These are phyloP conservation scores for Elephantulus edwardii DNA, from an alignment of 2,113 vertebrate species.

Conservation along the genomic window DNA sequence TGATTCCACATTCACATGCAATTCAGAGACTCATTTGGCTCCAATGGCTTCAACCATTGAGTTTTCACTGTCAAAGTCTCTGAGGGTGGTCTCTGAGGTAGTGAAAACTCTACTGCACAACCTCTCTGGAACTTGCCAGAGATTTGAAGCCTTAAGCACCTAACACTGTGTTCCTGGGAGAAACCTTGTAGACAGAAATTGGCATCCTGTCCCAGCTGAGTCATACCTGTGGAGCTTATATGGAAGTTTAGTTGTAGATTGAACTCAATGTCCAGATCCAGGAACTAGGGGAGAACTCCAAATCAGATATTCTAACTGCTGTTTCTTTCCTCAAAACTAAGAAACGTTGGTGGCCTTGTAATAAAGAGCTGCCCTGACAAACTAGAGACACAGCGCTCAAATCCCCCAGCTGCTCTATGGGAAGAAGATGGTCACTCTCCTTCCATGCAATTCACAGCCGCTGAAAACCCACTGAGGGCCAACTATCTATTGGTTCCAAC, in stretches of 20 bases:
- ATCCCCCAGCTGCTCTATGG: too few species aligned
- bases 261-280: background rate
- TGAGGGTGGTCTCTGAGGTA: background rate
- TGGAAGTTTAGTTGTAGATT: background rate
- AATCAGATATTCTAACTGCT: background rate
- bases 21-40: background rate
- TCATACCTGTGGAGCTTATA: background rate
- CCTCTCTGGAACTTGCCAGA: background rate
- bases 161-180: background rate
- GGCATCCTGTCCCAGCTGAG: background rate
- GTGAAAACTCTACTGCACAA: background rate
- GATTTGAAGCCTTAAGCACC: background rate
- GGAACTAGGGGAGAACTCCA: background rate
- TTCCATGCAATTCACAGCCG: too few species aligned
- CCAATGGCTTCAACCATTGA: background rate
- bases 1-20: background rate
- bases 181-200: background rate
- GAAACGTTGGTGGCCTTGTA: too few species aligned
- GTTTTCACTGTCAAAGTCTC: constrained; percentile 4
- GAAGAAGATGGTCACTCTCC: too few species aligned
- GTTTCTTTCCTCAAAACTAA: background rate
- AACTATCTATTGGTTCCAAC: too few species aligned
- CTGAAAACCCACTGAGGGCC: too few species aligned
- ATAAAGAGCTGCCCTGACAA: too few species aligned
- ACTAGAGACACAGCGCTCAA: too few species aligned